These are phyloP conservation scores for Cyphomyrus discorhynchus DNA, from an alignment of 2,113 vertebrate species.

Conservation along the genomic window DNA sequence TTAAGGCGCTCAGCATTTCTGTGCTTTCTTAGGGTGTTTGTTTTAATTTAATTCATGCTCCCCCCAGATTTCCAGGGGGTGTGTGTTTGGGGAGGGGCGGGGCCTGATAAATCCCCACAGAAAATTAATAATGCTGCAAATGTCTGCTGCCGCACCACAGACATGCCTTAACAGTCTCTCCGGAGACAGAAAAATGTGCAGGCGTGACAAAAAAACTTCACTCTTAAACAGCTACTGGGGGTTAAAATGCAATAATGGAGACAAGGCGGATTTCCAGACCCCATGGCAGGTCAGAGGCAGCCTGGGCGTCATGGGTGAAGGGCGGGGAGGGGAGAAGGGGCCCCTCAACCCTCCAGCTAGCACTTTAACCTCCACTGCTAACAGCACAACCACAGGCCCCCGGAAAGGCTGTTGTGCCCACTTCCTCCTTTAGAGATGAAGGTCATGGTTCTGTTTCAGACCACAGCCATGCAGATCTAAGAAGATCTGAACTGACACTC, in stretches of 20 bases:
- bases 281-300: background rate
- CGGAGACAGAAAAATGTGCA: background rate
- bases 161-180: background rate
- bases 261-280: background rate
- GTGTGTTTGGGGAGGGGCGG: conserved; percentile 20
- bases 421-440: background rate
- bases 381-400: background rate
- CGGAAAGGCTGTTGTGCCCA: background rate
- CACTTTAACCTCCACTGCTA: background rate
- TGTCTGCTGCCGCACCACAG: background rate
- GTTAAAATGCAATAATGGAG: background rate
- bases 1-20: conserved; percentile 53
- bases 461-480: background rate
- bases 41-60: conserved; percentile 45
- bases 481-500: background rate
- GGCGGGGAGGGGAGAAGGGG: background rate
- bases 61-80: conserved; percentile 15
- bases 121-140: background rate
- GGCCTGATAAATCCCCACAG: background rate
- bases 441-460: background rate
- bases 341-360: background rate
- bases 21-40: conserved; percentile 47
- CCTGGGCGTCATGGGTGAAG: background rate
- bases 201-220: background rate
- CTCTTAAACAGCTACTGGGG: background rate